phyloP scores from a whole-genome alignment of 1,140 invertebrate genomes.

The Tetragnatha versicolor region DNA sequence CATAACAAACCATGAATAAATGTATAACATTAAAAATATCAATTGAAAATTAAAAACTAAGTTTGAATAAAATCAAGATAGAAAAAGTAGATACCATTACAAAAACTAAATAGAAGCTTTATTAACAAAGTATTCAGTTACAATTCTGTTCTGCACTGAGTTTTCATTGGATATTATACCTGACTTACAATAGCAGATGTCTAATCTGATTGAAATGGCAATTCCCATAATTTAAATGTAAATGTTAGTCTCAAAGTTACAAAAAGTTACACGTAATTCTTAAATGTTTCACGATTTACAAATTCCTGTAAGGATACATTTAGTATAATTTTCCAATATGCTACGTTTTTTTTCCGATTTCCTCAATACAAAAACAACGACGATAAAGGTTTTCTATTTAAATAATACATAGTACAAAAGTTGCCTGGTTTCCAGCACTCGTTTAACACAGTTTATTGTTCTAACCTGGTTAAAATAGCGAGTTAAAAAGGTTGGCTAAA shows the following conservation, averaged over 20 bases:
- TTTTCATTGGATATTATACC: not conserved
- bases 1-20: too few relatives aligned
- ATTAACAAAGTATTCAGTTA: conserved; percentile 37
- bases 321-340: not conserved
- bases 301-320: not conserved
- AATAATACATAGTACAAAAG: conserved; percentile 5
- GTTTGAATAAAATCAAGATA: too few relatives aligned
- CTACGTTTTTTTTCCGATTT: too few relatives aligned
- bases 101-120: conserved; percentile 38
- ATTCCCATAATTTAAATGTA: conserved; percentile 13
- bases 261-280: conserved; percentile 4
- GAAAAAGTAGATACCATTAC: too few relatives aligned
- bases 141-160: not conserved
- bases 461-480: not conserved
- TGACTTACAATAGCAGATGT: conserved; percentile 7
- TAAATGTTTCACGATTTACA: not conserved
- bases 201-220: not conserved
- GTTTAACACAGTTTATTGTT: not conserved
- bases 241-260: conserved; percentile 15
- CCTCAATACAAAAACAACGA: not conserved
- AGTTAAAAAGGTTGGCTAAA: not conserved
- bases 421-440: conserved; percentile 20
- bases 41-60: too few relatives aligned
- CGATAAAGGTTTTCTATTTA: not conserved
- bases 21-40: too few relatives aligned